phyloP scores from a whole-genome alignment of 2,888 invertebrate species.

The Lasioglossum figueresi region DNA sequence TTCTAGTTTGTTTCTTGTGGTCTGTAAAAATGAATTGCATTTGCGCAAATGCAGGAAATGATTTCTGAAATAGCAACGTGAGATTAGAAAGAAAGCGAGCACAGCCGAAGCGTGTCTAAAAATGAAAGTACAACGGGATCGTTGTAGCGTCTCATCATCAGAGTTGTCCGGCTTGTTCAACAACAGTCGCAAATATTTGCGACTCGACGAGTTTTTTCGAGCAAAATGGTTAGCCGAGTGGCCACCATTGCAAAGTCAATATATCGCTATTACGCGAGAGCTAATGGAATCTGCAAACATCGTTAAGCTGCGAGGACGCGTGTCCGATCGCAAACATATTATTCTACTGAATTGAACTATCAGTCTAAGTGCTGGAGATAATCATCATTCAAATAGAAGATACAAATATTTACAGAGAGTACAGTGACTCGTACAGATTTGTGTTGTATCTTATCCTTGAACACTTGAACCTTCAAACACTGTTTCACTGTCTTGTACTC shows the following conservation, averaged over 20 bases:
- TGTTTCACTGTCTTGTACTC: neutral
- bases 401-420: neutral
- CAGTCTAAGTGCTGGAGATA: neutral
- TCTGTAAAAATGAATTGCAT: neutral
- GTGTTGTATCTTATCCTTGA: neutral
- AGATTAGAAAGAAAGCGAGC: slow-evolving; percentile 3
- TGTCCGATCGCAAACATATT: neutral
- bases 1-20: neutral
- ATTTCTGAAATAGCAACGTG: neutral
- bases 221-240: neutral
- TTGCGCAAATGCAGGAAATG: neutral
- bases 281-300: slow-evolving; percentile 15
- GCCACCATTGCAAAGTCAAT: slow-evolving; percentile 16
- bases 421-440: neutral
- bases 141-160: neutral
- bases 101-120: neutral
- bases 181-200: slow-evolving; percentile 34
- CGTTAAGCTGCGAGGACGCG: neutral
- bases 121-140: neutral
- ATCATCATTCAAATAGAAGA: neutral
- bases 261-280: slow-evolving; percentile 21
- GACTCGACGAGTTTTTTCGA: slow-evolving; percentile 8
- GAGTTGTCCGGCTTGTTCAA: neutral
- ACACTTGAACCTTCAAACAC: neutral
- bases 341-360: neutral